Base-by-base conservation (phyloP, 2,797 vertebrate species). In the Accipiter fasciatus region DNA sequence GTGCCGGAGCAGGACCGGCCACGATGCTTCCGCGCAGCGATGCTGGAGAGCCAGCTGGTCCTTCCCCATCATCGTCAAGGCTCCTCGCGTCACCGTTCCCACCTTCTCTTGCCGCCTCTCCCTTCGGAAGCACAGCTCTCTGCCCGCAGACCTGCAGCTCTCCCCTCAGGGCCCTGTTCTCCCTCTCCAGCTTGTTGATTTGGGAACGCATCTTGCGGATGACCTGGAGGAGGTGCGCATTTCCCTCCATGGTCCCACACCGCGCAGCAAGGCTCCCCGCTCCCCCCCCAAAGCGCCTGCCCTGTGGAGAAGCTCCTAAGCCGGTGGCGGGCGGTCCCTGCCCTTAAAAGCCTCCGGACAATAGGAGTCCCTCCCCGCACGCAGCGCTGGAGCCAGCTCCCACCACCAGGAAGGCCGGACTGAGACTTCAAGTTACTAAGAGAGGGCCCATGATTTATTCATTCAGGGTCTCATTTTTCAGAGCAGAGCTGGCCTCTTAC, bases 131-230 rank as follows among this genome's bases (percentile, higher is more conserved):
- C 3, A 2, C 50, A 6, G 65, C 13, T 11, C 39, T 65, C 50
- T 71, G 96, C 54, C 84, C 75, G 4, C 57, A 84, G 79, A 95
- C 97, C 44, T 89, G 93, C 79, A 98, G 84, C 81, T 98, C 98
- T 70, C 98, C 98, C 2, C 97, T 97, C 78, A 99, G 98, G 21
- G 97, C 98, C 31, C 91, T 97, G 96, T 99, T 99, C 87, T 99
- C 99, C 24, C 95, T 98, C 96, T 99, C 98, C 94, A 99, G 96
- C 89, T 98, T 98, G 94, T 98, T 97, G 96, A 99, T 99, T 29
- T 99, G 99, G 11, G 98, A 98, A 13, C 79, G 98, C 99, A 99
- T 98, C 97, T 99, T 98, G 95, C 97, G 98, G 97, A 99, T 98
- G 84, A 99, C 94, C 85, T 97, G 98, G 37, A 98, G 95, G 39